These are phyloP conservation scores for Rhyacichthys aspro DNA, from an alignment of 2,797 vertebrate species.

Conservation along the genomic window DNA sequence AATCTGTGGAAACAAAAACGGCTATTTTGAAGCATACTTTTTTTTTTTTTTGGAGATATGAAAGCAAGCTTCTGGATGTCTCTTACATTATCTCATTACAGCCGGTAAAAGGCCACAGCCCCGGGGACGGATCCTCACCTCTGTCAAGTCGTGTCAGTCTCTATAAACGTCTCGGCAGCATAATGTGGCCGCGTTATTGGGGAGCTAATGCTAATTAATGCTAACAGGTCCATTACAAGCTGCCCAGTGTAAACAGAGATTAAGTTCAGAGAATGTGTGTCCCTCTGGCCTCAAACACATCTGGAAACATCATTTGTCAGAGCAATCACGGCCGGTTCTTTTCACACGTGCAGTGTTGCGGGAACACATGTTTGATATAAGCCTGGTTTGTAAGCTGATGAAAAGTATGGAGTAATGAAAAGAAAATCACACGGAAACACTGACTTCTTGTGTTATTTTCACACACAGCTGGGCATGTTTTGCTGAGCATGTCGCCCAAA, in stretches of 20 bases:
- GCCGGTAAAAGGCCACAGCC: slow-evolving; percentile 41
- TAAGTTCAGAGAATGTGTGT: slow-evolving; percentile 34
- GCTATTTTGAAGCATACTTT: not conserved
- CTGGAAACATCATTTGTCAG: slow-evolving; percentile 58
- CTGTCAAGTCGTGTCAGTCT: slow-evolving; percentile 62
- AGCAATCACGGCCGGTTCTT: slow-evolving; percentile 41
- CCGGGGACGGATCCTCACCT: slow-evolving; percentile 52
- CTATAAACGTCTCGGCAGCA: slow-evolving; percentile 61
- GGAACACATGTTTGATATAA: slow-evolving; percentile 61
- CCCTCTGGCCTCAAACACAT: slow-evolving; percentile 40
- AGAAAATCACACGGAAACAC: slow-evolving; percentile 58
- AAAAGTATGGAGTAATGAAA: slow-evolving; percentile 34
- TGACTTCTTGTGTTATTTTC: slow-evolving; percentile 66
- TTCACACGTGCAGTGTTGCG: slow-evolving; percentile 42
- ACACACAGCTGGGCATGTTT: slow-evolving; percentile 73
- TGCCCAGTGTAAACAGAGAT: slow-evolving; percentile 54
- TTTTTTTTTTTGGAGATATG: not conserved
- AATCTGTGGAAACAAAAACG: slow-evolving; percentile 23
- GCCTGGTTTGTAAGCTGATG: slow-evolving; percentile 44
- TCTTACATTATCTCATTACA: slow-evolving; percentile 48
- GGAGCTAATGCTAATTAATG: slow-evolving; percentile 71
- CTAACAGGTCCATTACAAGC: slow-evolving; percentile 60
- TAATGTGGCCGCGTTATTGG: slow-evolving; percentile 34
- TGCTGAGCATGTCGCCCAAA: slow-evolving; percentile 64
- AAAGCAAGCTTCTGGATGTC: too few species aligned